Conservation (phyloP, 35 echinoderm and acorn worm genomes). For the Heliocidaris erythrogramma region DNA sequence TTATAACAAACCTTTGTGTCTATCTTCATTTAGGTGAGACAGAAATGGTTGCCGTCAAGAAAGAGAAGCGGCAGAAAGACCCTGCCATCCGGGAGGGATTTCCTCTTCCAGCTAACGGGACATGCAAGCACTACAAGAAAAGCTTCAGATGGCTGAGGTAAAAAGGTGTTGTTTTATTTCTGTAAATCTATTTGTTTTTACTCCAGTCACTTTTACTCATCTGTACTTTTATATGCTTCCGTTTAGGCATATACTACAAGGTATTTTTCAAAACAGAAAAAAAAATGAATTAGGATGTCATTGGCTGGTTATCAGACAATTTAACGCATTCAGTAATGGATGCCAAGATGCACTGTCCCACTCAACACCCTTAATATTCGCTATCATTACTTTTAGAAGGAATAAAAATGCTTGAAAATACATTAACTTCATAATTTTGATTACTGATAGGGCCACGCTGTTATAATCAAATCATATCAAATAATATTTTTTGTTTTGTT, state of each 20-base stretch:
- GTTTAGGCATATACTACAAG: too few species aligned
- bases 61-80: constrained; percentile 67
- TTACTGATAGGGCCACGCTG: too few species aligned
- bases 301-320: too few species aligned
- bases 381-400: too few species aligned
- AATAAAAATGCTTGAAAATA: too few species aligned
- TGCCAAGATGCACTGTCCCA: too few species aligned
- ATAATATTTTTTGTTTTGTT: background rate
- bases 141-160: constrained; percentile 95
- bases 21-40: constrained; percentile 25
- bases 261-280: too few species aligned
- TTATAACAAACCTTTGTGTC: background rate
- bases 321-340: too few species aligned
- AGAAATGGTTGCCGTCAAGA: constrained; percentile 66
- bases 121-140: constrained; percentile 96
- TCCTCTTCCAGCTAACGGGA: constrained; percentile 83
- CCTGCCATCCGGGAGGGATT: constrained; percentile 85
- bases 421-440: too few species aligned
- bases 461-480: too few species aligned
- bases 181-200: background rate
- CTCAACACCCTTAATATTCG: too few species aligned
- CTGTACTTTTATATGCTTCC: background rate
- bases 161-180: background rate
- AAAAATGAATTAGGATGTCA: too few species aligned
- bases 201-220: background rate